phyloP scores from a whole-genome alignment of 2,797 vertebrate species.

The Rhincodon typus region DNA sequence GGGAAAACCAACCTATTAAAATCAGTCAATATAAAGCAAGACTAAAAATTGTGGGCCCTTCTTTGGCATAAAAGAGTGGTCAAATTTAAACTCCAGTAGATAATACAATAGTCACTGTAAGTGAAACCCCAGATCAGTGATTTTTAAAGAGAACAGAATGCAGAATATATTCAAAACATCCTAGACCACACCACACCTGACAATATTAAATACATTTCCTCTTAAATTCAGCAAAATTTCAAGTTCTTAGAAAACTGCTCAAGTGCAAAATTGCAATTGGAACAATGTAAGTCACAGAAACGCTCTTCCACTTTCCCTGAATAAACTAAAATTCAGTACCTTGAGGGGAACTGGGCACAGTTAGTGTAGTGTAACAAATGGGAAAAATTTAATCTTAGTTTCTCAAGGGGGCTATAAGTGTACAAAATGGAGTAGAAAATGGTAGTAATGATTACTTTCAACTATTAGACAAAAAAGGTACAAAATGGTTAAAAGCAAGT shows the following conservation, averaged over 20 bases:
- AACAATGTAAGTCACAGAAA: background rate
- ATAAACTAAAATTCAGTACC: background rate
- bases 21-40: background rate
- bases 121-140: background rate
- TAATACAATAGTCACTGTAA: background rate
- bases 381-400: background rate
- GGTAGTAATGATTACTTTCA: background rate
- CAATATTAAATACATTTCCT: background rate
- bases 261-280: background rate
- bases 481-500: background rate
- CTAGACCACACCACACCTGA: background rate
- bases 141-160: background rate
- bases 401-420: background rate
- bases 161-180: background rate
- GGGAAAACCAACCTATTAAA: background rate
- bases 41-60: background rate
- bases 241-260: background rate
- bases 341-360: background rate
- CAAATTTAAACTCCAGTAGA: background rate
- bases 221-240: background rate
- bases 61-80: background rate
- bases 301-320: background rate
- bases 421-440: background rate
- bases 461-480: background rate
- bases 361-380: background rate